Percentiles rank a stretch among this genome's conserved stretches.
Evolutionary conservation across 2,888 invertebrate species (phyloP).

Genomic region (Pseudococcus jackbeardsleyi): DNA sequence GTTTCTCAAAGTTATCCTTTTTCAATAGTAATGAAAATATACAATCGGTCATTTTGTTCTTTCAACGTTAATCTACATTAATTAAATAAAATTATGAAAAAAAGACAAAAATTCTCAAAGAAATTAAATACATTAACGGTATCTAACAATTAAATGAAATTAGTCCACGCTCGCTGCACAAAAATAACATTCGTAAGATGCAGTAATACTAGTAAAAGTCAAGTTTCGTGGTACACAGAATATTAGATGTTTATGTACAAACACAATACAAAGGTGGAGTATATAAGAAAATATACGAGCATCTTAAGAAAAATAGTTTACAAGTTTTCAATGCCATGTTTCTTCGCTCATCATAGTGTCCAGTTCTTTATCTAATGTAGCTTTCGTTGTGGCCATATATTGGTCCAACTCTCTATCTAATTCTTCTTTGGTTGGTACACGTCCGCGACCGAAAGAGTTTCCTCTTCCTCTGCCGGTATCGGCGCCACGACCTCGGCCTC

Average conservation of each 20-base stretch:
- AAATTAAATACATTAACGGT: conserved; percentile 34
- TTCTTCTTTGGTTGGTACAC: conserved; percentile 67
- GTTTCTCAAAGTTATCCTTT: neutral
- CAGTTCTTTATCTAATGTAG: conserved; percentile 66
- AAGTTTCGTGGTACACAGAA: neutral
- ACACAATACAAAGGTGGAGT: neutral
- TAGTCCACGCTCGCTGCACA: neutral
- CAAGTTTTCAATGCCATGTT: conserved; percentile 65
- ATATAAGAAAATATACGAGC: neutral
- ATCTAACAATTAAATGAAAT: neutral
- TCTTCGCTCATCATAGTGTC: conserved; percentile 66
- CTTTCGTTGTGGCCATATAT: conserved; percentile 67
- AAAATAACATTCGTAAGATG: neutral
- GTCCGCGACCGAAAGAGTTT: conserved; percentile 59
- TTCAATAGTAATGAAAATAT: neutral
- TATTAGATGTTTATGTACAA: neutral
- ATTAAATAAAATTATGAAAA: conserved; percentile 24
- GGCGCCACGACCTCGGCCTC: conserved; percentile 57
- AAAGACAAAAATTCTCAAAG: neutral
- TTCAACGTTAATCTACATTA: neutral
- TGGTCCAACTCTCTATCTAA: conserved; percentile 67
- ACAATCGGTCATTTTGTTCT: conserved; percentile 9
- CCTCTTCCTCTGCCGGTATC: conserved; percentile 59
- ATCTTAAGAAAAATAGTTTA: neutral
- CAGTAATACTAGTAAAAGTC: neutral